Conservation (phyloP, 1,140 invertebrate species). For the Microplitis mediator region DNA sequence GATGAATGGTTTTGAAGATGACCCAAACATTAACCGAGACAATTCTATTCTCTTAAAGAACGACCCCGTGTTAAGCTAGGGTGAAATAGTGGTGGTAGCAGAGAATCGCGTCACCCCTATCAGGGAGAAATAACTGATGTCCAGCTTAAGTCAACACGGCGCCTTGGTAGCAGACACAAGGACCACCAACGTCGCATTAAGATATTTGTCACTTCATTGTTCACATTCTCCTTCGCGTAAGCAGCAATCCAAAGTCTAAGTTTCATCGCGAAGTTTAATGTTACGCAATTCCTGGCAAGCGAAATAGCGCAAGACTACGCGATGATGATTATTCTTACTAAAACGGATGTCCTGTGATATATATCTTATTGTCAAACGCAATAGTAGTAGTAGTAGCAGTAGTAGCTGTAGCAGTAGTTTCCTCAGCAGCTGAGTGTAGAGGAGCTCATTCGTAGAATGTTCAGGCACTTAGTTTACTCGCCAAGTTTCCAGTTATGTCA, state of each 20-base stretch:
- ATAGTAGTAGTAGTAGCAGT: background rate
- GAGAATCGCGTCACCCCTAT: background rate
- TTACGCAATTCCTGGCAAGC: slow-evolving; percentile 56
- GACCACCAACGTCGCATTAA: slow-evolving; percentile 26
- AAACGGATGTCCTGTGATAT: slow-evolving; percentile 38
- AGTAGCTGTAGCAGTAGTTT: background rate
- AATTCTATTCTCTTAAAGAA: background rate
- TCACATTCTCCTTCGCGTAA: slow-evolving; percentile 36
- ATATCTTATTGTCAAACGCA: slow-evolving; percentile 34
- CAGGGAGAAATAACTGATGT: slow-evolving; percentile 37
- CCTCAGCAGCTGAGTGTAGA: background rate
- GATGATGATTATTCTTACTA: slow-evolving; percentile 44
- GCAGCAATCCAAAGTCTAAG: slow-evolving; percentile 40
- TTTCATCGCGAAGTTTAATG: slow-evolving; percentile 57
- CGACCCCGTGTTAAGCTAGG: too few relatives aligned
- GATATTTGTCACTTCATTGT: slow-evolving; percentile 62
- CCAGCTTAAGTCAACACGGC: slow-evolving; percentile 44
- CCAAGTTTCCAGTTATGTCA: slow-evolving; percentile 3
- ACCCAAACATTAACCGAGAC: background rate
- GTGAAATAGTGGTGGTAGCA: too few relatives aligned
- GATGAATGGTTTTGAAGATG: slow-evolving; percentile 11
- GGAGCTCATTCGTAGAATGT: slow-evolving; percentile 1
- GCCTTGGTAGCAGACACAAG: slow-evolving; percentile 15
- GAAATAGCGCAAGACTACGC: slow-evolving; percentile 27
- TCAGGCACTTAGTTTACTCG: slow-evolving; percentile 19